Evolutionary conservation across 2,797 vertebrate genomes (phyloP), one percentile per base, ranked within the genome.

Genomic region (Smutsia temminckii): DNA sequence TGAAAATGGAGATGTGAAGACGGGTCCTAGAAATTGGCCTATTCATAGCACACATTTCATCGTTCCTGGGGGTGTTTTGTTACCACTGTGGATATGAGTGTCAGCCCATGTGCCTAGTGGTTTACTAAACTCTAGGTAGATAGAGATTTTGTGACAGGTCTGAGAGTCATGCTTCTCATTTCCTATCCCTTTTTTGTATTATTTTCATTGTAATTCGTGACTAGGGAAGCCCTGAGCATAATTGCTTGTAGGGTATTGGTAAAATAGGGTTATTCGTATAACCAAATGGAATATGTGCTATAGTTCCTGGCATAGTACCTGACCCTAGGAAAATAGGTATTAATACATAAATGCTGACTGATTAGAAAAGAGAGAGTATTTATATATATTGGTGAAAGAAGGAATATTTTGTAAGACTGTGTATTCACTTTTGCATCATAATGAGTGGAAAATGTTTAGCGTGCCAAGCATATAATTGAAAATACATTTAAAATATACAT

Each of bases 1-100:
- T 96, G 79, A 81, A 97, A 96, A 93, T 84, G 64, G 85, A 97
- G 53, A 49, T 71, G 23, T 79, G 75, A 97, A 92, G 61, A 40
- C 51, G 87, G 42, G 42, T 69, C 69, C 10, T 89, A 83, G 77
- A 95, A 55, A 87, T 40, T 53, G n/a, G 59, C 95, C 49, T 94
- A 59, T 85, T 96, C 57, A 75, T 27, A 61, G 63, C n/a, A 96
- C 29, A 64, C 5, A 77, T 37, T 89, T 87, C 69, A 80, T 37
- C 72, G 40, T 78, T 89, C 27, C 51, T 79, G 37, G 23, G 51
- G 27, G 46, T 83, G 57, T 94, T 74, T 92, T 40, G 21, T 29
- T 32, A 8, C 51, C 49, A 37, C 12, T 2, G 6, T 18, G 8
- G 27, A n/a, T 66, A 8, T 66, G 49, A 89, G 34, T 79, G 55